Conservation (phyloP, 2,888 invertebrate genomes). For the Catocala nupta region DNA sequence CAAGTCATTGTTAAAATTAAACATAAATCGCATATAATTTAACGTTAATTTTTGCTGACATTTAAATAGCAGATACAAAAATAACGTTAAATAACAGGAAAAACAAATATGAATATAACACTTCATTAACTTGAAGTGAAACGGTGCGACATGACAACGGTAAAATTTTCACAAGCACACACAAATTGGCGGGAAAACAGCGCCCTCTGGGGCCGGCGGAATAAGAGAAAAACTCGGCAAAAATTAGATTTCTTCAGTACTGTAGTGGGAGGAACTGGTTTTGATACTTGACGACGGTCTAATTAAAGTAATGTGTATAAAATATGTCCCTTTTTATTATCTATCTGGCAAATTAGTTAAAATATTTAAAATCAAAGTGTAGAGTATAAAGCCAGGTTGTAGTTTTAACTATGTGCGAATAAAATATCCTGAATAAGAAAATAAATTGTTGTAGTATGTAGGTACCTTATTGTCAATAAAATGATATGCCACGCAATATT, state of each 20-base stretch:
- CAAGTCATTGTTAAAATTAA: no score
- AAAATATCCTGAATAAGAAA: no score
- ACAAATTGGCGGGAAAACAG: conserved; percentile 82
- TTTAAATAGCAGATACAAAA: not conserved
- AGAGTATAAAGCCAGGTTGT: no score
- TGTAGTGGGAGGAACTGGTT: conserved; percentile 41
- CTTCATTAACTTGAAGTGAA: conserved; percentile 59
- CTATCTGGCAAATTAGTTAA: no score
- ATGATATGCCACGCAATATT: no score
- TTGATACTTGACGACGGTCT: conserved; percentile 66
- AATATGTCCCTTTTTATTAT: no score
- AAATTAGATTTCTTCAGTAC: conserved; percentile 82
- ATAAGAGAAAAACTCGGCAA: conserved; percentile 84
- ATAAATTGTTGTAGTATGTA: no score
- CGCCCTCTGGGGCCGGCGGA: conserved; percentile 66
- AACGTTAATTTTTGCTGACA: not conserved
- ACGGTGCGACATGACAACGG: conserved; percentile 70
- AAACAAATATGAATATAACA: conserved; percentile 40
- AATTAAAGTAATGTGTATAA: no score
- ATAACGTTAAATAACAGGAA: conserved; percentile 28
- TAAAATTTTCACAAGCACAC: conserved; percentile 82
- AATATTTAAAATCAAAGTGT: no score
- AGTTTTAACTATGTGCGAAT: no score
- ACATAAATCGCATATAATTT: no score
- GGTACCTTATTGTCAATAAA: no score